Evolutionary conservation across 2,797 vertebrate genomes (phyloP), one percentile per base, ranked within the genome.

Genomic region (Decapterus maruadsi): DNA sequence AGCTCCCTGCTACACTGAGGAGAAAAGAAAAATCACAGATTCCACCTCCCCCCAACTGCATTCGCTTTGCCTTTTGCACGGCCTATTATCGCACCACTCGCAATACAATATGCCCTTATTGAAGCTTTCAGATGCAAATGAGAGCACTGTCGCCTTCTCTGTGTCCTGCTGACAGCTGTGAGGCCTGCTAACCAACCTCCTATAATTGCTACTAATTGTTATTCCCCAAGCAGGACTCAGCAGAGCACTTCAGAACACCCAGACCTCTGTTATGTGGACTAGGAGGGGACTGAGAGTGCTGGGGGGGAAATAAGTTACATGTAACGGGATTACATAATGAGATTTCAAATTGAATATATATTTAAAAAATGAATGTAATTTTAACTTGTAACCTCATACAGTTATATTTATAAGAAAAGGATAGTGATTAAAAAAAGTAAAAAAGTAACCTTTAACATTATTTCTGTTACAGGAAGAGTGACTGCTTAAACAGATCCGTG

Each of bases 91-190:
- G 72, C 80, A 60, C 67, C 80, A 86, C 87, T 90, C 81, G 42
- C 87, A 81, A 84, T 84, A 90, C 87, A 90, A 92, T 90, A 82
- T 89, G 88, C 91, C 83, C 90, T 90, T 87, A 90, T 90, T 92
- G 91, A 89, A 84, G 91, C 92, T 92, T 92, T 93, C 90, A 91
- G 26, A 92, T 92, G 92, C 88, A 91, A 93, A 93, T 93, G 86
- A 90, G 85, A 77, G 77, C 74, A 69, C 70, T 65, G 77, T 84
- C 76, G 84, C 90, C 80, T 82, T 75, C 80, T 86, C 83, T 88
- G 72, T 84, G 82, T 87, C 88, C 84, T 75, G 59, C 89, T 91
- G 92, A 90, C 92, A 91, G 92, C 91, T 91, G 91, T 71, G 77
- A 84, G 80, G 82, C 75, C 80, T 50, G 86, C 87, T 88, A 85